phyloP scores from a whole-genome alignment of 1,140 invertebrate species.

The Drosophila sp. region DNA sequence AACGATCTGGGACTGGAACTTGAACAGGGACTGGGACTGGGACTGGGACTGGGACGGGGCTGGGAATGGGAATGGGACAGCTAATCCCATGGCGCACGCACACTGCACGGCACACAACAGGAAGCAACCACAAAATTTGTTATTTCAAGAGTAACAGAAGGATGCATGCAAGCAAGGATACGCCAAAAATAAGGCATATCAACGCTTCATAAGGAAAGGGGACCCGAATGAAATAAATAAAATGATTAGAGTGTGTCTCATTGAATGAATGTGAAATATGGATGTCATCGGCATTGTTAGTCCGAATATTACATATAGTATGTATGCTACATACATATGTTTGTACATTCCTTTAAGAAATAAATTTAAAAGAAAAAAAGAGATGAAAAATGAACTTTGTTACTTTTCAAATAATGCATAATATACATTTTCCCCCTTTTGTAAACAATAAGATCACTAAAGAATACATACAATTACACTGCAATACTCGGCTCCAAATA shows the following conservation, averaged over 20 bases:
- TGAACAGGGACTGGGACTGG: slow-evolving; percentile 22
- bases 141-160: slow-evolving; percentile 70
- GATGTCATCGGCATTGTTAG: slow-evolving; percentile 6
- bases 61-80: slow-evolving; percentile 37
- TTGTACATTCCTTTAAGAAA: too few relatives aligned
- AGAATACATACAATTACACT: too few relatives aligned
- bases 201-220: slow-evolving; percentile 45
- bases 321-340: neutral
- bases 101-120: slow-evolving; percentile 55
- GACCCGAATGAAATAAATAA: slow-evolving; percentile 68
- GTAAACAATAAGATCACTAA: too few relatives aligned
- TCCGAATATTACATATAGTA: neutral
- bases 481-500: too few relatives aligned
- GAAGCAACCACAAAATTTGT: slow-evolving; percentile 81
- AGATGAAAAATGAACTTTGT: too few relatives aligned
- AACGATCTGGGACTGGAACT: slow-evolving; percentile 25
- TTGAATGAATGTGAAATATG: slow-evolving; percentile 23
- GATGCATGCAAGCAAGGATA: slow-evolving; percentile 57
- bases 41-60: slow-evolving; percentile 17
- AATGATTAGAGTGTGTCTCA: slow-evolving; percentile 19
- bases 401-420: too few relatives aligned
- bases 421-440: too few relatives aligned
- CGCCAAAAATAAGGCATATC: slow-evolving; percentile 66
- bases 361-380: too few relatives aligned
- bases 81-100: slow-evolving; percentile 77